A percentile compares a stretch with the other conserved stretches of the same genome.
phyloP scores from a whole-genome alignment of 2,797 vertebrate genomes.

The Scleropages formosus region DNA sequence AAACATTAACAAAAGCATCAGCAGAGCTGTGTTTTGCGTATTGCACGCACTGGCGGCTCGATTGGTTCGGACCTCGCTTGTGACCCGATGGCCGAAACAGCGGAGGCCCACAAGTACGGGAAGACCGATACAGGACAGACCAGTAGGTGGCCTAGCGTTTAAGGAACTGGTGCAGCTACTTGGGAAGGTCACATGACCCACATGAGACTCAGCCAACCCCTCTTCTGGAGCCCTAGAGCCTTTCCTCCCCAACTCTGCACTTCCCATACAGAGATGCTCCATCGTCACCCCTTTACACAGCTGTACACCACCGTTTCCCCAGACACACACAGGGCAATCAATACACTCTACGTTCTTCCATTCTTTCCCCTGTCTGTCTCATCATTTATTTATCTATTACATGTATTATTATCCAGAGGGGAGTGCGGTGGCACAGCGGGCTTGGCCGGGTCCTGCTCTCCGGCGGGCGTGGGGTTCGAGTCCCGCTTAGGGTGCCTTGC shows the following conservation, averaged over 20 bases:
- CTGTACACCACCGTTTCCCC: neutral
- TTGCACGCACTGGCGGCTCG: neutral
- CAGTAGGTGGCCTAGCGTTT: neutral
- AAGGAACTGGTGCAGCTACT: neutral
- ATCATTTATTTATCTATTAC: too few species aligned
- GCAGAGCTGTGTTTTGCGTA: neutral
- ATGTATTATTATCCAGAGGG: too few species aligned
- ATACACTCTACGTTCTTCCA: too few species aligned
- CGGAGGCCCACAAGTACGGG: neutral
- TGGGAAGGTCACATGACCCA: neutral
- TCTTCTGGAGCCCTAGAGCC: neutral
- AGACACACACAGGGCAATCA: slow-evolving; percentile 3
- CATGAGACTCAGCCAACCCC: neutral
- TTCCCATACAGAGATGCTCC: neutral
- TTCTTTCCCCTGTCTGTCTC: too few species aligned
- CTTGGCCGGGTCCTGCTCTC: too few species aligned
- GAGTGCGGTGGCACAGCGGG: too few species aligned
- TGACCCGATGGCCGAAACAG: neutral
- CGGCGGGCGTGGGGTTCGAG: too few species aligned
- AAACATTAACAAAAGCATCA: neutral
- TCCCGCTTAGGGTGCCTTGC: too few species aligned
- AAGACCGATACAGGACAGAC: neutral
- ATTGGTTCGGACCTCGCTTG: neutral
- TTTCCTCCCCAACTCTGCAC: neutral
- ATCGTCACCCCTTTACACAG: neutral